Percentiles rank a stretch among this genome's conserved stretches.
phyloP scores from a whole-genome alignment of 2,888 invertebrate genomes.

The Parnassius orleans region DNA sequence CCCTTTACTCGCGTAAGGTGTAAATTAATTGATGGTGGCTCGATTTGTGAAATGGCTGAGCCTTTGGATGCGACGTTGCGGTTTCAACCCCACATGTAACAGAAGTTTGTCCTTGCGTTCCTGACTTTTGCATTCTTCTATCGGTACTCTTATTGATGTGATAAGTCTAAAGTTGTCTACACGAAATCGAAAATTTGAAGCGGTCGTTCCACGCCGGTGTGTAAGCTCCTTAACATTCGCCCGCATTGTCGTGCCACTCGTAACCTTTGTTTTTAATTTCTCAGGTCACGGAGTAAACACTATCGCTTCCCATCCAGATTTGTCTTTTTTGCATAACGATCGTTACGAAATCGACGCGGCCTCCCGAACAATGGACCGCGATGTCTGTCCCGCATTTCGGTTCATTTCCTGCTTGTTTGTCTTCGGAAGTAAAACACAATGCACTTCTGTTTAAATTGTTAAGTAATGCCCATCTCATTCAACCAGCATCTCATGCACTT shows the following conservation, averaged over 20 bases:
- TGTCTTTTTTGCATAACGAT: slow-evolving; percentile 46
- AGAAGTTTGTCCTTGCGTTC: too few species aligned
- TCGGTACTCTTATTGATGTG: too few species aligned
- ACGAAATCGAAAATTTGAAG: too few species aligned
- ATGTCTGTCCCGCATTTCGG: slow-evolving; percentile 55
- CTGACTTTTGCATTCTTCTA: too few species aligned
- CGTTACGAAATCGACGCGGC: slow-evolving; percentile 55
- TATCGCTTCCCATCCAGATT: slow-evolving; percentile 45
- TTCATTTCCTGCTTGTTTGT: slow-evolving; percentile 61
- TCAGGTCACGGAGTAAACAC: slow-evolving; percentile 37
- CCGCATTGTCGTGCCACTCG: slow-evolving; percentile 7
- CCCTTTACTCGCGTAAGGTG: too few species aligned
- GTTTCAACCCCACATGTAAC: too few species aligned
- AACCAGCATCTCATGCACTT: slow-evolving; percentile 34
- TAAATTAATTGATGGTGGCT: too few species aligned
- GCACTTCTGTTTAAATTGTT: slow-evolving; percentile 58
- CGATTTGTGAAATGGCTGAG: too few species aligned
- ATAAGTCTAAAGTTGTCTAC: too few species aligned
- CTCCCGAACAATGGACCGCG: slow-evolving; percentile 52
- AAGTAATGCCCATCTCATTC: slow-evolving; percentile 44
- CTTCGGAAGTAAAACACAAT: slow-evolving; percentile 62
- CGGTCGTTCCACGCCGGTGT: too few species aligned
- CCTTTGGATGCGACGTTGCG: too few species aligned
- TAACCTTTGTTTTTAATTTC: slow-evolving; percentile 28
- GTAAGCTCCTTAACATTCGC: slow-evolving; percentile 5